phyloP scores from a whole-genome alignment of 2,113 vertebrate genomes.

The Gymnobelideus leadbeateri region DNA sequence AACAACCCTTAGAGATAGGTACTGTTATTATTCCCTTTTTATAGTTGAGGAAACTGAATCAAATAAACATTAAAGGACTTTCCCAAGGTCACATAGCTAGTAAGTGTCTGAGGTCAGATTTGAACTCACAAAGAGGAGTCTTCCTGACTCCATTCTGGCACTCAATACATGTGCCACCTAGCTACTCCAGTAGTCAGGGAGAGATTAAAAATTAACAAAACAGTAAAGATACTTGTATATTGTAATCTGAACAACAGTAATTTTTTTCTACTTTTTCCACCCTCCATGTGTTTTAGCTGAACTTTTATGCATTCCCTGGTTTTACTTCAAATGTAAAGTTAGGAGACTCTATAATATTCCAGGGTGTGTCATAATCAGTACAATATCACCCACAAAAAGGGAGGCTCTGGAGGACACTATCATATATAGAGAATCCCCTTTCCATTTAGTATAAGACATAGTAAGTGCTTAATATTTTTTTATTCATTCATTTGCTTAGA shows the following conservation, averaged over 20 bases:
- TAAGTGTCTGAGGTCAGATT: no score
- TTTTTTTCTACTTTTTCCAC: neutral
- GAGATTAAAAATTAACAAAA: neutral
- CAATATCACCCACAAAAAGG: neutral
- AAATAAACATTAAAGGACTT: no score
- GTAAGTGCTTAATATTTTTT: neutral
- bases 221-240: neutral
- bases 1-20: neutral
- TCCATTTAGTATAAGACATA: neutral
- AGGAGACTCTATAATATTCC: neutral
- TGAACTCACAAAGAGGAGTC: no score
- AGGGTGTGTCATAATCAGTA: neutral
- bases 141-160: no score
- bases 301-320: neutral
- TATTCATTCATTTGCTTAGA: neutral
- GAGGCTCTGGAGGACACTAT: neutral
- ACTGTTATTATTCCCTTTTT: neutral
- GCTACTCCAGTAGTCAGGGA: no score
- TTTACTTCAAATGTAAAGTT: neutral
- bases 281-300: neutral
- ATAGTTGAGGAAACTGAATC: no score
- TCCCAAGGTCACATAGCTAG: no score
- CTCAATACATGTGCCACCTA: no score
- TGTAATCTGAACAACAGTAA: neutral
- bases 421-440: neutral